phyloP scores from a whole-genome alignment of 2,888 invertebrate species.

The Perizoma flavofasciatum region DNA sequence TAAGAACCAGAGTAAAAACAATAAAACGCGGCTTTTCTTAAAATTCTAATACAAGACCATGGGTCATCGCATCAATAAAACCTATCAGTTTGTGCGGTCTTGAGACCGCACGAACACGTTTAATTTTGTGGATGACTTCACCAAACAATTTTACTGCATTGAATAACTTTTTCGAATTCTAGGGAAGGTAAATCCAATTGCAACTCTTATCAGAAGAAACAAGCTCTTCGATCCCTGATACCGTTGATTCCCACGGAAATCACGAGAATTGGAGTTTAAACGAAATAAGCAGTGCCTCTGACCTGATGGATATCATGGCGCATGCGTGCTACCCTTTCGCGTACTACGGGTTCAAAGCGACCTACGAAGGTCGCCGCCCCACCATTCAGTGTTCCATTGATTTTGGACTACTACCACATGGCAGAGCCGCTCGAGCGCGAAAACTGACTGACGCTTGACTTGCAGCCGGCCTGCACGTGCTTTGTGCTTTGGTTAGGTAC shows the following conservation, averaged over 20 bases:
- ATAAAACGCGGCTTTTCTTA: slow-evolving; percentile 6
- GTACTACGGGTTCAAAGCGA: slow-evolving; percentile 72
- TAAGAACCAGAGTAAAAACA: slow-evolving; percentile 24
- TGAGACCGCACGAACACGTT: no score
- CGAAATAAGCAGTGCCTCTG: slow-evolving; percentile 30
- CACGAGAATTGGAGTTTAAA: slow-evolving; percentile 20
- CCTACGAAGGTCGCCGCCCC: slow-evolving; percentile 77
- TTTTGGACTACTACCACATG: slow-evolving; percentile 70
- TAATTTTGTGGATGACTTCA: no score
- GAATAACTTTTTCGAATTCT: no score
- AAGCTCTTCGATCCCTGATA: not conserved
- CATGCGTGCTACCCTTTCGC: slow-evolving; percentile 69
- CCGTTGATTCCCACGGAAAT: slow-evolving; percentile 17
- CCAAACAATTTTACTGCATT: no score
- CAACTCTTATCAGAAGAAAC: no score
- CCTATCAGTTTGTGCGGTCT: no score
- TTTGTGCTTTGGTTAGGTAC: slow-evolving; percentile 41
- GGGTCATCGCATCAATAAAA: no score
- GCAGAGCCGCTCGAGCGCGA: slow-evolving; percentile 57
- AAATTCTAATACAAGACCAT: not conserved
- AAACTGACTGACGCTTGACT: slow-evolving; percentile 57
- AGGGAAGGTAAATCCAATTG: no score
- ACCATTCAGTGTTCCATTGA: slow-evolving; percentile 77
- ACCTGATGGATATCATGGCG: slow-evolving; percentile 44
- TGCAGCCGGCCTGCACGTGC: slow-evolving; percentile 42